phyloP scores from a whole-genome alignment of 35 echinoderm and acorn worm species.

The Ophioderma brevispina region DNA sequence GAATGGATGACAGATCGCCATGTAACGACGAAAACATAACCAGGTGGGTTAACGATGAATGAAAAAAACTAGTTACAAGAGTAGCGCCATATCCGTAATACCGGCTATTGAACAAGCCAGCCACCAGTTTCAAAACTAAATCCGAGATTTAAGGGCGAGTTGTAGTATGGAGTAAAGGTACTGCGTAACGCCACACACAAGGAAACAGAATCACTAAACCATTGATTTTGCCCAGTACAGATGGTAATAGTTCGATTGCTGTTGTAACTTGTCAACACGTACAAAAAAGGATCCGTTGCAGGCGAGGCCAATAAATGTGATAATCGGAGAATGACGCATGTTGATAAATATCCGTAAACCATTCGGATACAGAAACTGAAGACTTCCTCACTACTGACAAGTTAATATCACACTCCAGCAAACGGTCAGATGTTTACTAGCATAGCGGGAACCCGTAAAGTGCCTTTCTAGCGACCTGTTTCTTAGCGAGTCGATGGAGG shows the following conservation, averaged over 20 bases:
- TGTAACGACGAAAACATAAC: neutral
- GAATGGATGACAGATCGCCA: neutral
- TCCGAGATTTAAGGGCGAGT: neutral
- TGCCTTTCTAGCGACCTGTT: too few species aligned
- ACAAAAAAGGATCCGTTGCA: neutral
- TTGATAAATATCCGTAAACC: neutral
- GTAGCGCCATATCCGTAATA: neutral
- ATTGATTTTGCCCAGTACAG: neutral
- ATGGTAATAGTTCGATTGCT: neutral
- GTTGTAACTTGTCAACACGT: neutral
- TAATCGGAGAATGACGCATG: neutral
- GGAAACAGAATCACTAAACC: neutral
- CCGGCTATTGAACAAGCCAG: neutral
- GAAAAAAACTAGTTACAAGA: neutral
- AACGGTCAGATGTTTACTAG: too few species aligned
- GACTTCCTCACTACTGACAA: too few species aligned
- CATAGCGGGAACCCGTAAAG: too few species aligned
- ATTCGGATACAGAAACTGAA: too few species aligned
- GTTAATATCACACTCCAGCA: too few species aligned
- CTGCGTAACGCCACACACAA: neutral
- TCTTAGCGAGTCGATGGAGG: too few species aligned
- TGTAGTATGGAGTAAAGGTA: neutral
- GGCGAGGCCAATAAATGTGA: neutral
- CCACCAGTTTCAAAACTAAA: neutral
- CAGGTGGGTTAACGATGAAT: too few species aligned